Evolutionary conservation across 92 coral and sea anemone species (phyloP).

Genomic region (Isaurus tuberculatus): DNA sequence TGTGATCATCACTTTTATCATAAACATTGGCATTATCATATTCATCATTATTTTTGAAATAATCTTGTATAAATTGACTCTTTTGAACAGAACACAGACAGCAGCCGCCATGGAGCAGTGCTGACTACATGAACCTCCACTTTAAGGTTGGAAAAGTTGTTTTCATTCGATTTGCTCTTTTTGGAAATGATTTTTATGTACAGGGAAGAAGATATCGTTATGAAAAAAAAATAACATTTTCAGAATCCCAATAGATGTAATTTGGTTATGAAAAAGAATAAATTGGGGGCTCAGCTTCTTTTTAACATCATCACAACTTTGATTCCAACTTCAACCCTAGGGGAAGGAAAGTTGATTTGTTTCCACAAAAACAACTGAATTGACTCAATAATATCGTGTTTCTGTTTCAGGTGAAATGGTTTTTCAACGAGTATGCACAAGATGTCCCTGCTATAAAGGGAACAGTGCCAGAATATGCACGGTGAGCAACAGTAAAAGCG

Average conservation of each 20-base stretch:
- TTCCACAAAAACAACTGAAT: background rate
- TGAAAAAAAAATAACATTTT: no score
- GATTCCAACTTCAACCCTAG: no score
- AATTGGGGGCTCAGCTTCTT: no score
- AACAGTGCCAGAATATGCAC: constrained; percentile 83
- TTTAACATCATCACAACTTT: no score
- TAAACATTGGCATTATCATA: background rate
- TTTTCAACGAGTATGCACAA: constrained; percentile 88
- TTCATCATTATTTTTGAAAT: background rate
- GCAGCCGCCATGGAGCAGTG: constrained; percentile 85
- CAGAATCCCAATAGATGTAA: no score
- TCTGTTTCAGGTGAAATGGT: constrained; percentile 89
- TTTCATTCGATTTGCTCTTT: no score
- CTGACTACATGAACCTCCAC: constrained; percentile 96
- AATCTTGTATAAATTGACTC: background rate
- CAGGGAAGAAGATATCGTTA: no score
- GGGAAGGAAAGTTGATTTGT: no score
- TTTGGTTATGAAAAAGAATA: no score
- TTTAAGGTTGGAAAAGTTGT: constrained; percentile 74
- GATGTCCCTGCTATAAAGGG: constrained; percentile 71
- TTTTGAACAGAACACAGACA: constrained; percentile 79
- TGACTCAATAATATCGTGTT: background rate
- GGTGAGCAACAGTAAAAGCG: constrained; percentile 53
- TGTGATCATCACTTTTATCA: background rate
- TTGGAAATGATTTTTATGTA: no score